Evolutionary conservation across 2,113 vertebrate genomes (phyloP), one percentile per base, ranked within the genome.

Genomic region (Thalassoma bifasciatum): DNA sequence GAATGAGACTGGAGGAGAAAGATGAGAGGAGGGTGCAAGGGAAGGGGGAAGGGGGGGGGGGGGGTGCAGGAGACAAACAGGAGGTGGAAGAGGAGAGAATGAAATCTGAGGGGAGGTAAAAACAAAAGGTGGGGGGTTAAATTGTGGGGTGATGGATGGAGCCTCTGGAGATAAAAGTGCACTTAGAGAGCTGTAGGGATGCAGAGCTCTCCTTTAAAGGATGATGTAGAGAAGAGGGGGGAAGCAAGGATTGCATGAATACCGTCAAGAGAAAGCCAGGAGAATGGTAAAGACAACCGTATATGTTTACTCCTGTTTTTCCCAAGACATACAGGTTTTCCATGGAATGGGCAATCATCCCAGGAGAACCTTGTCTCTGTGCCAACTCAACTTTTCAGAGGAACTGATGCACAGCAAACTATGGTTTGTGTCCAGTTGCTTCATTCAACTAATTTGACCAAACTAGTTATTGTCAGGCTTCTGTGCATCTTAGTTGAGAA

Each of bases 111-210:
- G 47, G 46, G 16, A 62, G 23, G 42, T 17, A 46, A 60, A 75
- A 72, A 51, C 42, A 49, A 71, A 30, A 62, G 62, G 57, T 24
- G 11, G 8, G 63, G 50, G 57, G 71, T 75, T 75, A 51, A 75
- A 82, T 23, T 81, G 52, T 42, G 13, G 11, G 42, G 42, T 62
- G 77, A 67, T 56, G 62, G 36, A 72, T 34, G 19, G 59, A 60
- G 40, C 36, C 19, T 51, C 46, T 76, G 51, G 50, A 42, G 44
- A 65, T 56, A 70, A 76, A 68, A 24, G 66, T 60, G 51, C 37
- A 61, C 42, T 80, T 6, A 21, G 36, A 56, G 24, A 47, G 24
- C 54, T 40, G 2, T 19, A 21, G 34, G 56, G 64, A 10, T 60
- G 59, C 4, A 24, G 11, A 17, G 24, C 37, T 66, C 12, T n/a